Evolutionary conservation across 1,140 invertebrate genomes (phyloP).

Genomic region (Achatina immaculata): DNA sequence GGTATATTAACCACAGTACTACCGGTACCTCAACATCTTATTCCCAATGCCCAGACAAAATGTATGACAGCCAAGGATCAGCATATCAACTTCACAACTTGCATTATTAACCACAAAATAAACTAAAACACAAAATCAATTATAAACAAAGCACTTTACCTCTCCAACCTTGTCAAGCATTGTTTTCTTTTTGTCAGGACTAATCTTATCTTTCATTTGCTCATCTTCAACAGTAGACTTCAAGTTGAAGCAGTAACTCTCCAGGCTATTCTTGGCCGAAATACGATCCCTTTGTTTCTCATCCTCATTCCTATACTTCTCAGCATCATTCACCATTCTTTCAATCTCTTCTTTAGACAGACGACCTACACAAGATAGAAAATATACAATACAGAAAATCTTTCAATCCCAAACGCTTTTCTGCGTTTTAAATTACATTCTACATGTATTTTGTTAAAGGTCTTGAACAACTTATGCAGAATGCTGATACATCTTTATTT

Average conservation of each 20-base stretch:
- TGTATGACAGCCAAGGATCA: too few relatives aligned
- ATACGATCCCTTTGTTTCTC: conserved; percentile 89
- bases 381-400: too few relatives aligned
- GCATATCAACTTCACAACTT: background rate
- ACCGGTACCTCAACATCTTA: too few relatives aligned
- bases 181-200: conserved; percentile 86
- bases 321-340: conserved; percentile 97
- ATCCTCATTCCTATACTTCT: conserved; percentile 89
- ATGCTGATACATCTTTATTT: too few relatives aligned
- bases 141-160: conserved; percentile 67
- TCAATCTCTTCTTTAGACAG: conserved; percentile 97
- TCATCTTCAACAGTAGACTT: conserved; percentile 88
- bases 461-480: too few relatives aligned
- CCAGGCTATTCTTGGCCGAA: conserved; percentile 88
- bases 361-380: too few relatives aligned
- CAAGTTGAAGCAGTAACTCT: conserved; percentile 96
- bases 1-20: too few relatives aligned
- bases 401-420: too few relatives aligned
- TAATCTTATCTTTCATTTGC: conserved; percentile 77
- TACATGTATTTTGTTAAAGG: too few relatives aligned
- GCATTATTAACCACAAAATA: too few relatives aligned
- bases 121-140: background rate
- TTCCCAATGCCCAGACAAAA: too few relatives aligned
- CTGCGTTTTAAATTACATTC: too few relatives aligned
- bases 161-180: conserved; percentile 93